A percentile compares a stretch with the other conserved stretches of the same genome.
Conservation (phyloP, 2,888 invertebrate genomes). For the Tigriopus californicus region DNA sequence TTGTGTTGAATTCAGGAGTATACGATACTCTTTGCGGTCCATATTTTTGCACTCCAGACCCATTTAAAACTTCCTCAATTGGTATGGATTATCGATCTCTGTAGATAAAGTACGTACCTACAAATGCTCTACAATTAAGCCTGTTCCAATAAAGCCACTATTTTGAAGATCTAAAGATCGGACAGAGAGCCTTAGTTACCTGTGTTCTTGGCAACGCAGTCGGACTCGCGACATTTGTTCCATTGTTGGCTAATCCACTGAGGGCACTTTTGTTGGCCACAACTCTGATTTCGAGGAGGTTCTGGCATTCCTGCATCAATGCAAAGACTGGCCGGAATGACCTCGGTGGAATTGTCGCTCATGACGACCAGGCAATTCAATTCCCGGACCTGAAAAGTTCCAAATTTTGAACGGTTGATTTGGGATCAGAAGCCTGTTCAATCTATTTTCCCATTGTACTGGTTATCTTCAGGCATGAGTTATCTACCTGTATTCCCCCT, state of each 20-base stretch:
- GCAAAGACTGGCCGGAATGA: constrained; percentile 20
- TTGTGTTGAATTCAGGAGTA: too few species aligned
- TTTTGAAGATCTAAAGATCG: too few species aligned
- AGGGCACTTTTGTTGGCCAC: constrained; percentile 24
- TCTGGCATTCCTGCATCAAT: constrained; percentile 24
- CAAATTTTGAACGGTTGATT: background rate
- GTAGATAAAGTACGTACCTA: too few species aligned
- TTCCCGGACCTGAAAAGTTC: constrained; percentile 8
- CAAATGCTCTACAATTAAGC: too few species aligned
- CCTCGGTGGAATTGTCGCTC: background rate
- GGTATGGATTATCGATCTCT: too few species aligned
- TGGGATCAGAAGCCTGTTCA: background rate
- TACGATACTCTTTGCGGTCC: too few species aligned
- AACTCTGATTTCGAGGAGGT: constrained; percentile 18
- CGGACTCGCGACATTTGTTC: constrained; percentile 20
- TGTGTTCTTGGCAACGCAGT: constrained; percentile 3
- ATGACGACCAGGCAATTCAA: constrained; percentile 22
- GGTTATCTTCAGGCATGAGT: too few species aligned
- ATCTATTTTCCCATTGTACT: too few species aligned
- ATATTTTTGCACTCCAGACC: too few species aligned
- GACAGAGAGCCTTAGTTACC: too few species aligned
- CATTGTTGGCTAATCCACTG: constrained; percentile 24
- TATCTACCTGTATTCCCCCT: constrained; percentile 43
- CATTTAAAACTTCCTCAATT: too few species aligned
- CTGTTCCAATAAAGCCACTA: too few species aligned